Percentiles rank a stretch among this genome's conserved stretches.
phyloP scores from a whole-genome alignment of 2,113 vertebrate species.

The Peromyscus leucopus region DNA sequence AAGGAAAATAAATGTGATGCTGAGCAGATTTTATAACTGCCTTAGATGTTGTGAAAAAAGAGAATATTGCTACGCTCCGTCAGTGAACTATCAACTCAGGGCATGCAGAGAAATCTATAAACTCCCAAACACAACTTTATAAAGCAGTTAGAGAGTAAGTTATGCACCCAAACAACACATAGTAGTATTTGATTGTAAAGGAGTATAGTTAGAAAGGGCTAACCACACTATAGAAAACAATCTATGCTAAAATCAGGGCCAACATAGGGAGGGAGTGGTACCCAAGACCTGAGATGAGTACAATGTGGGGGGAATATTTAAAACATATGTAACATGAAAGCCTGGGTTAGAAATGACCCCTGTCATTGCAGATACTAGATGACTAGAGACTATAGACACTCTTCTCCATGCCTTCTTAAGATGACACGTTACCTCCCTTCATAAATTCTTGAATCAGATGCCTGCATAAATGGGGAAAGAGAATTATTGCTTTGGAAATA shows the following conservation, averaged over 20 bases:
- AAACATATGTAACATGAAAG: background rate
- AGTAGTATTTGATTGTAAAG: background rate
- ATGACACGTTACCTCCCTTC: background rate
- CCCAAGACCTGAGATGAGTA: background rate
- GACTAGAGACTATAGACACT: background rate
- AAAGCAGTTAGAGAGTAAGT: background rate
- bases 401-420: background rate
- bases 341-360: background rate
- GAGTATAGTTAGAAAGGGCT: background rate
- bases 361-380: background rate
- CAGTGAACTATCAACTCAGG: background rate
- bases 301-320: background rate
- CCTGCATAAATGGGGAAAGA: background rate
- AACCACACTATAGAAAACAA: background rate
- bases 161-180: background rate
- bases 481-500: background rate
- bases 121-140: background rate
- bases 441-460: background rate
- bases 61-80: no score
- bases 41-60: background rate
- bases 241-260: background rate
- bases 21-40: background rate
- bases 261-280: background rate
- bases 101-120: background rate
- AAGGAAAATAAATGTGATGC: background rate